These are phyloP conservation scores for Eurosta solidaginis DNA, from an alignment of 1,140 invertebrate genomes.

Conservation along the genomic window DNA sequence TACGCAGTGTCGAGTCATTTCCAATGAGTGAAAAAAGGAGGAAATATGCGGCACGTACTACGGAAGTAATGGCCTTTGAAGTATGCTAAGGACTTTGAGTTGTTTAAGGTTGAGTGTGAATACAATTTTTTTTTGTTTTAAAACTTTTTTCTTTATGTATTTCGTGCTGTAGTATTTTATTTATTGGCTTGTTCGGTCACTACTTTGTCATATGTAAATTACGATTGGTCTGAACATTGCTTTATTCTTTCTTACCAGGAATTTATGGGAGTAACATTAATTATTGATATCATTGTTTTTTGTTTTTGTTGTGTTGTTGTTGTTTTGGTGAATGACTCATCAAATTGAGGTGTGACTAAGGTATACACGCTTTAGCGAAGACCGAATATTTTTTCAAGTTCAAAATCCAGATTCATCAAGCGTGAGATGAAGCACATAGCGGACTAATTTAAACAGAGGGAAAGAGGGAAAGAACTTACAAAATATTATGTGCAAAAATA, in stretches of 20 bases:
- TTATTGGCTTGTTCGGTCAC: neutral
- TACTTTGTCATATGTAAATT: neutral
- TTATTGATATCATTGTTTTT: no score
- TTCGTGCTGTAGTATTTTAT: neutral
- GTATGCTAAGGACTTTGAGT: constrained; percentile 11
- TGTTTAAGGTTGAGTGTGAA: neutral
- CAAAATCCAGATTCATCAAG: no score
- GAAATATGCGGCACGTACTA: constrained; percentile 1
- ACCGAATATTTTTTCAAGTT: no score
- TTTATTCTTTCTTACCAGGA: neutral
- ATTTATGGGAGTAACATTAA: no score
- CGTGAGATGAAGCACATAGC: no score
- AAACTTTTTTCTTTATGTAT: neutral
- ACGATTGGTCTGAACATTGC: neutral
- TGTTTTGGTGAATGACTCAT: no score
- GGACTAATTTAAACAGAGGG: no score
- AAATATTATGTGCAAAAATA: no score
- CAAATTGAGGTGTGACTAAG: no score
- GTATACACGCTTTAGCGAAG: no score
- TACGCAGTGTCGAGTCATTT: neutral
- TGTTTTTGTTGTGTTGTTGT: no score
- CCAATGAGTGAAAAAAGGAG: neutral
- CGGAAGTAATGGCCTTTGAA: constrained; percentile 7
- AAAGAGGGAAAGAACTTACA: no score
- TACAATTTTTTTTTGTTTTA: neutral